A percentile compares a stretch with the other conserved stretches of the same genome.
These are phyloP conservation scores for Microtus richardsoni DNA, from an alignment of 2,113 vertebrate species.

Conservation along the genomic window DNA sequence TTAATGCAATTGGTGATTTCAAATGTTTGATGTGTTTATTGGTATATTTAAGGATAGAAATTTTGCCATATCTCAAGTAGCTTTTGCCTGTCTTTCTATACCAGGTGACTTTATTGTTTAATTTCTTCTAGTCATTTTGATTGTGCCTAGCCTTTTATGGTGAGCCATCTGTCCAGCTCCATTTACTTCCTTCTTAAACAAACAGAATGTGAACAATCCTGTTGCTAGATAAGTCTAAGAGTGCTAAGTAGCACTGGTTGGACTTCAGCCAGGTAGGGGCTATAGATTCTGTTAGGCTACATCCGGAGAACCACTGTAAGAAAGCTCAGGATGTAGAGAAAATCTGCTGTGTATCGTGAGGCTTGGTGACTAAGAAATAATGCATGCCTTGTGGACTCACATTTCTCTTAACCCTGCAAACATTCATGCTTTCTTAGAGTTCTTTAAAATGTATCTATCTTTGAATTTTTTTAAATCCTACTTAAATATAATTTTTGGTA, in stretches of 20 bases:
- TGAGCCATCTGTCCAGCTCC: background rate
- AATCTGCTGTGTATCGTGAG: background rate
- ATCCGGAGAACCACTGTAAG: background rate
- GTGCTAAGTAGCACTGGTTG: background rate
- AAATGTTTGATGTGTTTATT: conserved; percentile 4
- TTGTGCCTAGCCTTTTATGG: background rate
- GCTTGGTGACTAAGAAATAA: background rate
- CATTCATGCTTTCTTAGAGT: background rate
- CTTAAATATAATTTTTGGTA: background rate
- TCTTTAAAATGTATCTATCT: background rate
- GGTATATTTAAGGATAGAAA: background rate
- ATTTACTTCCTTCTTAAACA: background rate
- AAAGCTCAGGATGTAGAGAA: background rate
- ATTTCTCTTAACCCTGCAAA: background rate
- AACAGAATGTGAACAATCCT: background rate
- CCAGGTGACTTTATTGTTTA: background rate
- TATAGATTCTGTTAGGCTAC: background rate
- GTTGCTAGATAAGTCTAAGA: background rate
- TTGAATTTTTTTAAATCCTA: background rate
- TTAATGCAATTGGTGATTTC: background rate
- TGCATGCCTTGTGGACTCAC: too few species aligned
- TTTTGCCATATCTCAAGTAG: background rate
- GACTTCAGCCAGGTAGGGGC: background rate
- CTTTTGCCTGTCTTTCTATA: background rate
- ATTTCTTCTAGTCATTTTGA: background rate